Base-by-base conservation (phyloP, 2,113 vertebrate genomes). In the Gobius niger region DNA sequence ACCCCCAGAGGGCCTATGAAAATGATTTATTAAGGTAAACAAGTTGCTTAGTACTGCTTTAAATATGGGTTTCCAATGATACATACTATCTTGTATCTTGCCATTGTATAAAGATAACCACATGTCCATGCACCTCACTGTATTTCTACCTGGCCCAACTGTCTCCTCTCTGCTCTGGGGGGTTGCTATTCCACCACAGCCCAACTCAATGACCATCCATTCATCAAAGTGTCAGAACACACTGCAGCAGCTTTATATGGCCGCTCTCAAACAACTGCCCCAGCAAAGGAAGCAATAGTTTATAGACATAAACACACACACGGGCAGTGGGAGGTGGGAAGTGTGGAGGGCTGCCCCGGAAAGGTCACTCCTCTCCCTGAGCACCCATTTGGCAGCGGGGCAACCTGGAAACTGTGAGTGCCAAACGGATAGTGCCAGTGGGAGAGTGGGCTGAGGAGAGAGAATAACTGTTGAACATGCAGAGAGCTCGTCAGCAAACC, bases 211-310 rank as follows among this genome's bases (percentile, higher is more conserved):
- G 72, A 65, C 74, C 75, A 84, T 83, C 83, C 52, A 92, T 93
- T 91, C 82, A 90, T 93, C 91, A 93, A 88, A 88, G 84, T 90
- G 91, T 91, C 91, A 91, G 76, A 65, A 78, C 49, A 6, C 67
- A 24, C 79, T 57, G 44, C 83, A 44, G 70, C 54, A 44, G 81
- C 75, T 76, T 88, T 76, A 72, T 84, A 42, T 49, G 49, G 61
- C 80, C 15, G 83, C 89, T 70, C 68, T 78, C 80, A 68, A 90
- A 87, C 89, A 91, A 88, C 81, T 85, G 73, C 72, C 66, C 70
- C 75, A 56, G 83, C 78, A 76, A 82, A 83, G 79, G 87, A 88
- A 90, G 91, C 87, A 90, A 80, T 67, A 76, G 67, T 78, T 74
- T 66, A 67, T 49, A 56, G 75, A 61, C 71, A 73, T 70, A 82